Conservation (phyloP, 2,888 invertebrate species). For the Drosophila stalkeri region DNA sequence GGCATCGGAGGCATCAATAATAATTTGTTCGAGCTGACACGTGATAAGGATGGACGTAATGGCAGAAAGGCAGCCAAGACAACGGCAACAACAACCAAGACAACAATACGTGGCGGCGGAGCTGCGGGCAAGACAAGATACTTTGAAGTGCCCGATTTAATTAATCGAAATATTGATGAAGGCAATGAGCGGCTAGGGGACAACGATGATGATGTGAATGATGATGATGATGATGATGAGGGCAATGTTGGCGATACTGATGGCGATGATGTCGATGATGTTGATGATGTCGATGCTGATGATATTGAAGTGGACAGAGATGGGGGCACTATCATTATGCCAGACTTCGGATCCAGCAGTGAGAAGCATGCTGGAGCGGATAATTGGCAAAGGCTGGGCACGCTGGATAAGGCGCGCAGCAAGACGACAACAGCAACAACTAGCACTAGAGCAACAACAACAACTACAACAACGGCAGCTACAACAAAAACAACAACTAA, state of each 20-base stretch:
- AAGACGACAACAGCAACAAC: constrained; percentile 22
- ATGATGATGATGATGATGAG: constrained; percentile 27
- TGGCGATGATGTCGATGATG: constrained; percentile 31
- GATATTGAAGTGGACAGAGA: constrained; percentile 30
- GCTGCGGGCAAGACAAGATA: constrained; percentile 71
- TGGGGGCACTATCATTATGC: constrained; percentile 52
- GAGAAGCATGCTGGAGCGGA: constrained; percentile 51
- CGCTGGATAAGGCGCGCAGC: constrained; percentile 59
- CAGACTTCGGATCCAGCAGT: constrained; percentile 55
- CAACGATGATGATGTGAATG: constrained; percentile 32
- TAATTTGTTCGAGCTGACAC: constrained; percentile 73
- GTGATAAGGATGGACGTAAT: constrained; percentile 66
- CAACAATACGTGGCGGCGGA: constrained; percentile 21
- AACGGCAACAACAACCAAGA: constrained; percentile 40
- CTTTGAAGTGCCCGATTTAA: constrained; percentile 84
- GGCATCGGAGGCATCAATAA: constrained; percentile 57
- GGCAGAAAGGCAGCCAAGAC: constrained; percentile 67
- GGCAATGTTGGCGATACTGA: background rate
- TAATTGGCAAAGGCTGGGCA: constrained; percentile 71
- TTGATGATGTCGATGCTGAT: constrained; percentile 37
- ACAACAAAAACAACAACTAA: constrained; percentile 24
- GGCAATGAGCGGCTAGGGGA: constrained; percentile 39
- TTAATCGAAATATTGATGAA: constrained; percentile 74
- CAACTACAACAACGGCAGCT: constrained; percentile 25
- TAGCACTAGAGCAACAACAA: constrained; percentile 28